These are phyloP conservation scores for Palythoa grandiflora DNA, from an alignment of 92 coral and sea anemone species.

Conservation along the genomic window DNA sequence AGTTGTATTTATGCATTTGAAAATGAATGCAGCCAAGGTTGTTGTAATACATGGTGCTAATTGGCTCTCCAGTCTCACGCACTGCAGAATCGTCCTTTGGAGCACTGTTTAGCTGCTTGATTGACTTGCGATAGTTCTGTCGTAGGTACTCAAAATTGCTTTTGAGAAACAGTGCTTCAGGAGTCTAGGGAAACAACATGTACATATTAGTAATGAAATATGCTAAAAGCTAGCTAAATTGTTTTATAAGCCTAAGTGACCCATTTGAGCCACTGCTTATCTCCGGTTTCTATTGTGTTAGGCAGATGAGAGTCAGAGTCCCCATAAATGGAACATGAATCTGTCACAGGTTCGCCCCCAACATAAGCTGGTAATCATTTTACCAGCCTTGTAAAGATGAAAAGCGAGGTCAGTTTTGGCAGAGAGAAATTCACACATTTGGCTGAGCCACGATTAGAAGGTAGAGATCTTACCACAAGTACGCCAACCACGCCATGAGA, in stretches of 20 bases:
- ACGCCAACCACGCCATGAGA: not conserved
- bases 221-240: too few relatives aligned
- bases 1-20: slow-evolving; percentile 96
- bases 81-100: slow-evolving; percentile 79
- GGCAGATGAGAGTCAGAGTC: too few relatives aligned
- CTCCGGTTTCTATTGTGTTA: too few relatives aligned
- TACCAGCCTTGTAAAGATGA: too few relatives aligned
- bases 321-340: too few relatives aligned
- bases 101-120: slow-evolving; percentile 95
- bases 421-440: too few relatives aligned
- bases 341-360: too few relatives aligned
- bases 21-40: slow-evolving; percentile 96
- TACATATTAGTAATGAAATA: not conserved
- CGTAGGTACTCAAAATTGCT: slow-evolving; percentile 97
- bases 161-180: slow-evolving; percentile 92
- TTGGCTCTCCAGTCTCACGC: slow-evolving; percentile 79
- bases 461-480: not conserved
- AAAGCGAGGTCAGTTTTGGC: too few relatives aligned
- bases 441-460: too few relatives aligned
- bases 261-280: too few relatives aligned
- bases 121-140: slow-evolving; percentile 94
- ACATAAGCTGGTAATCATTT: too few relatives aligned
- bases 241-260: too few relatives aligned
- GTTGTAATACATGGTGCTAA: slow-evolving; percentile 95
- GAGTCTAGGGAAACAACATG: slow-evolving; percentile 55